Evolutionary conservation across 2,797 vertebrate genomes (phyloP).

Genomic region (Liparis tanakae): DNA sequence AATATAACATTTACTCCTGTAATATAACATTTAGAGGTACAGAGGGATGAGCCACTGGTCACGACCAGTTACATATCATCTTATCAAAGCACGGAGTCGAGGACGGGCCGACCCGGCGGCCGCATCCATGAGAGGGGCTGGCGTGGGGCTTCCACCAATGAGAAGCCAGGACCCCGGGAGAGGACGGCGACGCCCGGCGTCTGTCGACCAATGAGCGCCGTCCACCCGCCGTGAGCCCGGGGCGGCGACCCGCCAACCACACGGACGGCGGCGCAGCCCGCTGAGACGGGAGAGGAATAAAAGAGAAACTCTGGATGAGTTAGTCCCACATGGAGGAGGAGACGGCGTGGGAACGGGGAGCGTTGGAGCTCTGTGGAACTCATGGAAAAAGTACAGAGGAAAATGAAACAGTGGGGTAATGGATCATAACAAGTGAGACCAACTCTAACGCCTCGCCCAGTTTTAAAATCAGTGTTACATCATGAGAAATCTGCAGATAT

Average conservation of each 20-base stretch:
- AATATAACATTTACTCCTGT: background rate
- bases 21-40: conserved; percentile 35
- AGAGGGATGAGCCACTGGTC: conserved; percentile 35
- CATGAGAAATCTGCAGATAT: conserved; percentile 4
- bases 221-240: conserved; percentile 10
- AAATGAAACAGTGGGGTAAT: conserved; percentile 1
- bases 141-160: conserved; percentile 41
- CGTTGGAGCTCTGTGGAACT: background rate
- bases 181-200: conserved; percentile 21
- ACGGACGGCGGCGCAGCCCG: conserved; percentile 13
- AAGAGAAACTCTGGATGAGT: conserved; percentile 11
- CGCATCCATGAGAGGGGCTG: conserved; percentile 25
- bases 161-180: conserved; percentile 22
- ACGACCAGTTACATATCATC: conserved; percentile 63
- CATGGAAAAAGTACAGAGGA: conserved; percentile 1
- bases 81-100: conserved; percentile 44
- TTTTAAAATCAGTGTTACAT: background rate
- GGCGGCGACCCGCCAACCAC: conserved; percentile 32
- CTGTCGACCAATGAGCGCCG: conserved; percentile 24
- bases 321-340: background rate
- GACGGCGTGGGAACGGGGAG: conserved; percentile 9
- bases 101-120: background rate
- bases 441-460: background rate
- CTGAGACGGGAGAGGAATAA: background rate
- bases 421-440: conserved; percentile 12